A percentile compares a stretch with the other conserved stretches of the same genome.
phyloP scores from a whole-genome alignment of 2,888 invertebrate species.

The Pollenia amentaria region DNA sequence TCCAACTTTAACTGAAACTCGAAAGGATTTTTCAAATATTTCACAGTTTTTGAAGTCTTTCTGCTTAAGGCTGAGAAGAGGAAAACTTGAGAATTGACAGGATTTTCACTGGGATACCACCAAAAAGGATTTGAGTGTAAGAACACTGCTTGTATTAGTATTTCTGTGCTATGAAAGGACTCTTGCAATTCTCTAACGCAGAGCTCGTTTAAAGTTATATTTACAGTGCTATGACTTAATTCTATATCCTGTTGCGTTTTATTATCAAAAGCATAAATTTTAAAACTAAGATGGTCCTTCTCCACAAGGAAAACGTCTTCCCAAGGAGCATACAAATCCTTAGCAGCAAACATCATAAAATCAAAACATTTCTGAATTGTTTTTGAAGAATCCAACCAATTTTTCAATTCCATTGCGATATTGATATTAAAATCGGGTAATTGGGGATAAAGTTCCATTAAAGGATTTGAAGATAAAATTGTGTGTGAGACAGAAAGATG shows the following conservation, averaged over 20 bases:
- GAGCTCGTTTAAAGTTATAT: slow-evolving; percentile 24
- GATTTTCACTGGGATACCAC: slow-evolving; percentile 78
- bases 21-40: slow-evolving; percentile 42
- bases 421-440: slow-evolving; percentile 72
- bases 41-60: slow-evolving; percentile 8
- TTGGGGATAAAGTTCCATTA: slow-evolving; percentile 74
- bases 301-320: slow-evolving; percentile 52
- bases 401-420: slow-evolving; percentile 18
- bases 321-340: slow-evolving; percentile 62
- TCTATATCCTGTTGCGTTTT: neutral
- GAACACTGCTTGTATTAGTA: slow-evolving; percentile 63
- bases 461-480: slow-evolving; percentile 49
- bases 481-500: slow-evolving; percentile 41
- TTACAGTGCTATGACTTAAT: neutral
- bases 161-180: neutral
- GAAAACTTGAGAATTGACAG: slow-evolving; percentile 71
- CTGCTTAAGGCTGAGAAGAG: slow-evolving; percentile 71
- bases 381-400: slow-evolving; percentile 71
- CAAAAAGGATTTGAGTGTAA: slow-evolving; percentile 76
- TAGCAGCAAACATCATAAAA: slow-evolving; percentile 41
- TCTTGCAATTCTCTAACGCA: slow-evolving; percentile 56
- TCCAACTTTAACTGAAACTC: slow-evolving; percentile 64
- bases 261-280: slow-evolving; percentile 60
- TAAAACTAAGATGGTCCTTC: slow-evolving; percentile 32
- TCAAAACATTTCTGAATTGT: slow-evolving; percentile 59